Evolutionary conservation across 1,140 invertebrate genomes (phyloP).

Genomic region (Drosophila nigrodunni): DNA sequence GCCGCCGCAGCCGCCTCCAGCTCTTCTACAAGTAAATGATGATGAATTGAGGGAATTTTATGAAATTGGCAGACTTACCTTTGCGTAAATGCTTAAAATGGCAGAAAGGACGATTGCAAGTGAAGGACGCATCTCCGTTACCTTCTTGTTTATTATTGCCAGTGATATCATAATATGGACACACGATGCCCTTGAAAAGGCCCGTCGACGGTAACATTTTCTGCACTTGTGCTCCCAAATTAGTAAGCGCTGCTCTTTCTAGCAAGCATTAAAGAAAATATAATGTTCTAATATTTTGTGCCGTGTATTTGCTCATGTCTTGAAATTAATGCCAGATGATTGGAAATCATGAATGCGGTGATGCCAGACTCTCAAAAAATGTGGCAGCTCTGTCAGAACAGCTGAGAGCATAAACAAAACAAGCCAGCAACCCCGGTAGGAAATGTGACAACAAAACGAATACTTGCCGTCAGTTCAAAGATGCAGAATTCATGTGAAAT

Average conservation of each 20-base stretch:
- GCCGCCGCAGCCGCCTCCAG: constrained; percentile 40
- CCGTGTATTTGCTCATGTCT: constrained; percentile 55
- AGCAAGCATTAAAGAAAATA: constrained; percentile 37
- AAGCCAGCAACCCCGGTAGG: constrained; percentile 22
- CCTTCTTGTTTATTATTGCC: constrained; percentile 21
- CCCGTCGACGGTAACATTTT: constrained; percentile 94
- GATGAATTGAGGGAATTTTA: background rate
- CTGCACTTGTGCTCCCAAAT: background rate
- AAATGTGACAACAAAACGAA: constrained; percentile 16
- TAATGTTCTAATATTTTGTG: constrained; percentile 39
- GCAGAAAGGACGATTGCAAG: constrained; percentile 94
- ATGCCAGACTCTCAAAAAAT: constrained; percentile 34
- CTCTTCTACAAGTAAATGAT: constrained; percentile 59
- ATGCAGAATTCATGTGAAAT: background rate
- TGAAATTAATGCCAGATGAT: constrained; percentile 49
- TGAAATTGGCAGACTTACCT: constrained; percentile 84
- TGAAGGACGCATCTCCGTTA: constrained; percentile 38
- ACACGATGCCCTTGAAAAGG: constrained; percentile 92
- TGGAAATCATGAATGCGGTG: constrained; percentile 16
- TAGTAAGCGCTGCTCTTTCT: constrained; percentile 23
- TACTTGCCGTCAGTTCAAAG: background rate
- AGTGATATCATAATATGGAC: constrained; percentile 92
- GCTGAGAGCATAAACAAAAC: constrained; percentile 43
- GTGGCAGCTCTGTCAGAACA: constrained; percentile 42
- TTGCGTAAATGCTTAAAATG: constrained; percentile 93